phyloP scores from a whole-genome alignment of 1,140 invertebrate genomes.

The Scaptodrosophila lebanonensis region DNA sequence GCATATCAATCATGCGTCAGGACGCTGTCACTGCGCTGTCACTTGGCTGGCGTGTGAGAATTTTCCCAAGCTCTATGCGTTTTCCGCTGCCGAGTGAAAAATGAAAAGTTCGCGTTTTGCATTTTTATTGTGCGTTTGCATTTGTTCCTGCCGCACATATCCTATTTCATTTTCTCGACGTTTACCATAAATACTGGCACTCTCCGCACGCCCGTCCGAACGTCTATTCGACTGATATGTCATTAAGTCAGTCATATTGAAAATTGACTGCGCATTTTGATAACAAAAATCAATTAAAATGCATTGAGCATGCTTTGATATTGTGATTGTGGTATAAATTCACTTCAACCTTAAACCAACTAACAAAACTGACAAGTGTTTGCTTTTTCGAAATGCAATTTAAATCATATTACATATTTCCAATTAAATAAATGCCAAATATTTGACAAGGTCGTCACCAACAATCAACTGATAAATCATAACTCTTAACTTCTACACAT shows the following conservation, averaged over 20 bases:
- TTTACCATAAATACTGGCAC: slow-evolving; percentile 8
- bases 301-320: slow-evolving; percentile 41
- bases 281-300: slow-evolving; percentile 67
- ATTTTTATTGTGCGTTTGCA: slow-evolving; percentile 56
- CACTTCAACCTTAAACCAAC: slow-evolving; percentile 21
- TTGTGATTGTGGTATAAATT: slow-evolving; percentile 59
- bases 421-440: no score
- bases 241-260: slow-evolving; percentile 31
- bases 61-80: slow-evolving; percentile 23
- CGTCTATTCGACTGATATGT: not conserved
- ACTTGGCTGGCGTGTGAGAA: slow-evolving; percentile 53
- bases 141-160: not conserved
- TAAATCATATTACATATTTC: no score
- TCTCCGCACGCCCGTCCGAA: not conserved
- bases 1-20: slow-evolving; percentile 68
- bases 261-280: slow-evolving; percentile 49
- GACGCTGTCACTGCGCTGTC: slow-evolving; percentile 57
- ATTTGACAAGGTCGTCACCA: no score
- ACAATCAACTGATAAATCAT: no score
- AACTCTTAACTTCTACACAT: no score
- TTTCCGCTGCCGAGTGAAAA: slow-evolving; percentile 37
- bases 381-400: slow-evolving; percentile 31
- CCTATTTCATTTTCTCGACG: not conserved
- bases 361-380: slow-evolving; percentile 2
- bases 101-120: slow-evolving; percentile 63